These are phyloP conservation scores for Camelus dromedarius DNA, from an alignment of 2,113 vertebrate genomes.

Conservation along the genomic window DNA sequence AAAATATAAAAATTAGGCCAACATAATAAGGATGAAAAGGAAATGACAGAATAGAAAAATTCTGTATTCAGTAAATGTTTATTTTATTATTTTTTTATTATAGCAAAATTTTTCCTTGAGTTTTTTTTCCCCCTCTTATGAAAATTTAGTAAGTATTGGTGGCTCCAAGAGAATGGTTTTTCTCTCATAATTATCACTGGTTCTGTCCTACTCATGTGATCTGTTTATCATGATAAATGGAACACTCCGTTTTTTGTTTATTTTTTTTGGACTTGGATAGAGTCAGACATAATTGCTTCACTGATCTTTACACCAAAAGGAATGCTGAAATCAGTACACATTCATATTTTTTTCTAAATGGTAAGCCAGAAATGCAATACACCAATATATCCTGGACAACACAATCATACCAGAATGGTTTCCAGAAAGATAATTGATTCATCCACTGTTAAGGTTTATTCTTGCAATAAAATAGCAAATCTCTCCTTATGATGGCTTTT, in stretches of 20 bases:
- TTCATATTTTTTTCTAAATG: neutral
- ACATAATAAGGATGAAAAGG: neutral
- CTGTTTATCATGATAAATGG: neutral
- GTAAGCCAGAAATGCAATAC: slow-evolving; percentile 11
- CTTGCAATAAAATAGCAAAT: slow-evolving; percentile 28
- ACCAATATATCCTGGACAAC: neutral
- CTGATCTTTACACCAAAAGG: slow-evolving; percentile 7
- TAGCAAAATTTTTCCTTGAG: neutral
- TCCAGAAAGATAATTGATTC: slow-evolving; percentile 47
- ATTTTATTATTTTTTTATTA: slow-evolving; percentile 5
- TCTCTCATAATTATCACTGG: neutral
- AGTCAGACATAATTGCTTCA: neutral
- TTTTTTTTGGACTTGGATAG: neutral
- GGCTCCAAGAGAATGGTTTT: neutral
- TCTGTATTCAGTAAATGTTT: neutral
- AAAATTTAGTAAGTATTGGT: neutral
- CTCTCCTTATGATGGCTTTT: neutral
- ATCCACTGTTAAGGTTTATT: slow-evolving; percentile 46
- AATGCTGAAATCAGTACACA: slow-evolving; percentile 47
- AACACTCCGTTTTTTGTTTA: neutral
- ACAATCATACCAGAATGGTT: neutral
- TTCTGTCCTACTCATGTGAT: neutral
- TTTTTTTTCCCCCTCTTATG: neutral
- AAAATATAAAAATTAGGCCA: neutral
- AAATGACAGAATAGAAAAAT: neutral